A percentile compares a stretch with the other conserved stretches of the same genome.
Conservation (phyloP, 37 sponge, comb jelly and placozoan species). For the Bolinopsis microptera region DNA sequence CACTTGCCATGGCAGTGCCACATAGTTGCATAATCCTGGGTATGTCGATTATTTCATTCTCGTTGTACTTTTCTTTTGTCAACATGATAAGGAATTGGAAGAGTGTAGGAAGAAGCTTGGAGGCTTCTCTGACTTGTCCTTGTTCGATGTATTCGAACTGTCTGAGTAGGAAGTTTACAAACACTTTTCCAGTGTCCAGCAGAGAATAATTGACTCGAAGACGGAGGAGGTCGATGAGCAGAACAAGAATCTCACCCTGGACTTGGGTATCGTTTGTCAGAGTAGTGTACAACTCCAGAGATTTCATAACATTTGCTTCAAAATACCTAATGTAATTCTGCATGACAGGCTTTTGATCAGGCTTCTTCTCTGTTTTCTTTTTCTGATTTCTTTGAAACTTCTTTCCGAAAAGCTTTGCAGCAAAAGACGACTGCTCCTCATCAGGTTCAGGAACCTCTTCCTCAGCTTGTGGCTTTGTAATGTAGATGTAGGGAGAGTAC, state of each 20-base stretch:
- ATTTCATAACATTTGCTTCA: conserved; percentile 36
- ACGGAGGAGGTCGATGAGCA: conserved; percentile 34
- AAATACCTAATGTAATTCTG: conserved; percentile 58
- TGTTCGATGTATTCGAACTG: conserved; percentile 65
- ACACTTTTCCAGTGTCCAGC: conserved; percentile 58
- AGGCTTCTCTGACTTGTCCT: conserved; percentile 60
- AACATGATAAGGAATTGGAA: conserved; percentile 65
- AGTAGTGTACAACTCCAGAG: conserved; percentile 34
- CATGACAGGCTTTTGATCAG: conserved; percentile 30
- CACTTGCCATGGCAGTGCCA: conserved; percentile 66
- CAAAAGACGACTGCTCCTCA: conserved; percentile 35
- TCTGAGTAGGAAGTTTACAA: conserved; percentile 56
- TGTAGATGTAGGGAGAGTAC: conserved; percentile 60
- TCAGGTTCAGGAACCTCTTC: neutral
- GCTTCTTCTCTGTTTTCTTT: conserved; percentile 11
- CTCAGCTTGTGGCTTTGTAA: neutral
- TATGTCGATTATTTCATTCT: conserved; percentile 27
- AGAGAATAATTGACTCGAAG: conserved; percentile 47
- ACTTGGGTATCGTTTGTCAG: conserved; percentile 45
- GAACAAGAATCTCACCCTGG: conserved; percentile 52
- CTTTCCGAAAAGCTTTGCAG: conserved; percentile 49
- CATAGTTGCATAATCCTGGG: conserved; percentile 61
- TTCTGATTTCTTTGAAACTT: conserved; percentile 5
- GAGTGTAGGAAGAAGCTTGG: conserved; percentile 37
- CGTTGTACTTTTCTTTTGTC: conserved; percentile 42